Conservation (phyloP, 1,140 invertebrate genomes). For the Euura saliciscinereae region DNA sequence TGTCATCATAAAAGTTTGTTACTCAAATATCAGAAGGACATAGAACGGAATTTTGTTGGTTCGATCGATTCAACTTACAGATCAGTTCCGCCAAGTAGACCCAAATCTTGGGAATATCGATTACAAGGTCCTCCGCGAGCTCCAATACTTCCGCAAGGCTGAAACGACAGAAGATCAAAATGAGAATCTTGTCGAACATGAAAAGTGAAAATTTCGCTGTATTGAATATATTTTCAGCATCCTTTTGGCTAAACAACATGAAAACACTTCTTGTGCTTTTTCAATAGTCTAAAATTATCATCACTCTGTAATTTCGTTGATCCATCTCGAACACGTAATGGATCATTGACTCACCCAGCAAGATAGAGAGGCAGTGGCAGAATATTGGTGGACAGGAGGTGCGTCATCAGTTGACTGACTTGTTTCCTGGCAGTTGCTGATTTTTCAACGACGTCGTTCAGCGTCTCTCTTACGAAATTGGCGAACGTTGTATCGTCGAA, state of each 20-base stretch:
- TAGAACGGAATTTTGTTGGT: slow-evolving; percentile 13
- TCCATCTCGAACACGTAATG: too few relatives aligned
- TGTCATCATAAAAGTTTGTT: slow-evolving; percentile 38
- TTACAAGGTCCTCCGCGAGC: slow-evolving; percentile 67
- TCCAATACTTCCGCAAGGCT: slow-evolving; percentile 64
- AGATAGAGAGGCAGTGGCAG: slow-evolving; percentile 35
- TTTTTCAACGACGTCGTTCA: slow-evolving; percentile 39
- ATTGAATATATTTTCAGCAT: slow-evolving; percentile 33
- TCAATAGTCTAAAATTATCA: slow-evolving; percentile 29
- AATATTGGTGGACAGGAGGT: slow-evolving; percentile 29
- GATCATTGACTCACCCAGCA: slow-evolving; percentile 34
- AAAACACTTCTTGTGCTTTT: slow-evolving; percentile 35
- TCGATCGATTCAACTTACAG: slow-evolving; percentile 53
- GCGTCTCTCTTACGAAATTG: slow-evolving; percentile 33
- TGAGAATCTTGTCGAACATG: slow-evolving; percentile 13
- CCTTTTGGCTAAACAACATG: slow-evolving; percentile 40
- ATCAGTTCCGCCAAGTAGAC: slow-evolving; percentile 71
- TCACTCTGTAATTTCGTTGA: slow-evolving; percentile 13
- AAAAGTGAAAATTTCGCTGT: slow-evolving; percentile 4
- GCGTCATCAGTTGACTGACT: slow-evolving; percentile 31
- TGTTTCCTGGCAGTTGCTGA: slow-evolving; percentile 23
- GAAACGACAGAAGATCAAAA: slow-evolving; percentile 28
- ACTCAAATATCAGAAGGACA: slow-evolving; percentile 17
- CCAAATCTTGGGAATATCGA: slow-evolving; percentile 81
- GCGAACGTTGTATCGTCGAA: slow-evolving; percentile 28